Percentiles rank a stretch among this genome's conserved stretches.
Evolutionary conservation across 2,888 invertebrate species (phyloP).

Genomic region (Charanyca ferruginea): DNA sequence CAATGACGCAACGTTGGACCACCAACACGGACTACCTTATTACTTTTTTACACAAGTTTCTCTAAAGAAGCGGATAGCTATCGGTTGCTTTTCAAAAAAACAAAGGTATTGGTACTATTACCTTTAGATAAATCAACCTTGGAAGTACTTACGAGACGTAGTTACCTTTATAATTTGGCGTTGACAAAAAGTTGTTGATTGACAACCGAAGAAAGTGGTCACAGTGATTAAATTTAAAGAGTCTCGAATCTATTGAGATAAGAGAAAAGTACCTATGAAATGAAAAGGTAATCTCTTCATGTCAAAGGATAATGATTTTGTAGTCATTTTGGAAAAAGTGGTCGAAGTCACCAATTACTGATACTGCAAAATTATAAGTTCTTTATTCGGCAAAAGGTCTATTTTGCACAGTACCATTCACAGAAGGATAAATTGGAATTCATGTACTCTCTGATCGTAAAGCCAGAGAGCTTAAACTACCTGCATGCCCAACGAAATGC

Average conservation of each 20-base stretch:
- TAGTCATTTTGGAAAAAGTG: not conserved
- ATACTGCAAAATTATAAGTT: not conserved
- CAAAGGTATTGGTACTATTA: not conserved
- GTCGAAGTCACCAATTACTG: too few relatives aligned
- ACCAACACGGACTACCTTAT: not conserved
- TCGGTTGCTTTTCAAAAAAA: constrained; percentile 25
- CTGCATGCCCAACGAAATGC: not conserved
- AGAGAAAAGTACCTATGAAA: not conserved
- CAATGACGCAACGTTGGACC: constrained; percentile 2
- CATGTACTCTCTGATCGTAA: not conserved
- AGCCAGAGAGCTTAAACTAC: not conserved
- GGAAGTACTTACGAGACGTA: not conserved
- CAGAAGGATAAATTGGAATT: not conserved
- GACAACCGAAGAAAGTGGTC: constrained; percentile 50
- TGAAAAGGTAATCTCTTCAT: not conserved
- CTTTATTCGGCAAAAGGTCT: not conserved
- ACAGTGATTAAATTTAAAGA: constrained; percentile 27
- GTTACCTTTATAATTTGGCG: constrained; percentile 28
- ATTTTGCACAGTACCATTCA: not conserved
- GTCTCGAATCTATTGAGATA: not conserved
- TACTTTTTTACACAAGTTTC: constrained; percentile 45
- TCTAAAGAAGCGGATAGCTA: constrained; percentile 15
- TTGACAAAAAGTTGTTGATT: constrained; percentile 46
- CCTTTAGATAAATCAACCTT: not conserved
- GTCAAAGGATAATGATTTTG: not conserved